Evolutionary conservation across 2,797 vertebrate species (phyloP).

Genomic region (Pachyuromys duprasi): DNA sequence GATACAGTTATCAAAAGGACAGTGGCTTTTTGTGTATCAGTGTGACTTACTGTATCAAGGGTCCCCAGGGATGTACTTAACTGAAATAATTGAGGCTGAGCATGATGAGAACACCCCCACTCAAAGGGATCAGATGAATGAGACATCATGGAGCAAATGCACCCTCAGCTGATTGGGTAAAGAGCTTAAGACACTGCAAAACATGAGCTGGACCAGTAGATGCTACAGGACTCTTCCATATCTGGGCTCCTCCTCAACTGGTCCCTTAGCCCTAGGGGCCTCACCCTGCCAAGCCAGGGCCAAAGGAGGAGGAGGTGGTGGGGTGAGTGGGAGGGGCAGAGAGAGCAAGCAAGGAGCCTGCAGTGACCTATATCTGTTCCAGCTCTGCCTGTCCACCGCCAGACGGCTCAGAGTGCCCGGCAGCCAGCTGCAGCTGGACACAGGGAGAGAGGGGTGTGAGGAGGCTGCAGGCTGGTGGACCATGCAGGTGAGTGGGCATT

Average conservation of each 20-base stretch:
- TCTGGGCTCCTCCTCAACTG: neutral
- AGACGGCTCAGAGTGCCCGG: neutral
- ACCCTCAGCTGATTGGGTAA: neutral
- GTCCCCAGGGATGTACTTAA: neutral
- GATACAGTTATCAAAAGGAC: neutral
- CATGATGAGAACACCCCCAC: neutral
- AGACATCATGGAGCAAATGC: neutral
- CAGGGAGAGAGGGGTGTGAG: neutral
- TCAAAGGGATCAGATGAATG: constrained; percentile 25
- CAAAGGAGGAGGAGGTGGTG: constrained; percentile 64
- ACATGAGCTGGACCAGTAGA: neutral
- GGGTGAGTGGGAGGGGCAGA: constrained; percentile 74
- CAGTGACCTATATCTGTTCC: constrained; percentile 66
- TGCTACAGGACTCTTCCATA: constrained; percentile 52
- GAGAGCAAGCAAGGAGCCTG: constrained; percentile 62
- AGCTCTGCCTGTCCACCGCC: constrained; percentile 22
- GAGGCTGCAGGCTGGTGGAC: neutral
- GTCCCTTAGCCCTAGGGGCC: neutral
- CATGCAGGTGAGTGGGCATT: constrained; percentile 51
- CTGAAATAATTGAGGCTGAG: constrained; percentile 59
- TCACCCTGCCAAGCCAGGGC: constrained; percentile 50
- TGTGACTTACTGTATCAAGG: neutral
- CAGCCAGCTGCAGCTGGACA: constrained; percentile 42
- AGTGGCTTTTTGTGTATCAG: neutral
- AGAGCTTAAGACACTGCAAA: neutral